Percentiles rank a stretch among this genome's conserved stretches.
phyloP scores from a whole-genome alignment of 2,888 invertebrate species.

The Apamea anceps region DNA sequence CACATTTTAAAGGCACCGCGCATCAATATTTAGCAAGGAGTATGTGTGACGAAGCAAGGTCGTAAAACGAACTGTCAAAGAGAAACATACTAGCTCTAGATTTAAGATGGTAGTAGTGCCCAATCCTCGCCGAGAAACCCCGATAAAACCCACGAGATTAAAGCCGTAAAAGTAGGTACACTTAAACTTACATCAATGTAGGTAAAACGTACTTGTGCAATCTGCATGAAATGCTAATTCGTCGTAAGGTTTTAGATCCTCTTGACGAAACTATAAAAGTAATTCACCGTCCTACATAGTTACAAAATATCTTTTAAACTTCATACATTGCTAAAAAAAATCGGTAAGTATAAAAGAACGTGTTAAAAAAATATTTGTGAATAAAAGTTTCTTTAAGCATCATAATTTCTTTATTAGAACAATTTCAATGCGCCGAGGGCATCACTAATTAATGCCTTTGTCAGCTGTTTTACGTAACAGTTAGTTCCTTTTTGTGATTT shows the following conservation, averaged over 20 bases:
- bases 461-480: constrained; percentile 24
- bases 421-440: not conserved
- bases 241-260: not conserved
- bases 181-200: constrained; percentile 26
- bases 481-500: constrained; percentile 24
- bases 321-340: not conserved
- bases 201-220: constrained; percentile 18
- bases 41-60: constrained; percentile 11
- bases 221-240: constrained; percentile 19
- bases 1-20: not conserved
- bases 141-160: constrained; percentile 47
- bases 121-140: constrained; percentile 10
- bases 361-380: not conserved
- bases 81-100: constrained; percentile 29
- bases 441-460: constrained; percentile 3
- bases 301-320: not conserved
- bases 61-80: constrained; percentile 44
- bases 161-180: constrained; percentile 34
- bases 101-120: constrained; percentile 18
- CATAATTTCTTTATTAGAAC: constrained; percentile 19
- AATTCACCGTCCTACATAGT: not conserved
- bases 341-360: not conserved
- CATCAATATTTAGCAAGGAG: constrained; percentile 29
- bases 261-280: not conserved
- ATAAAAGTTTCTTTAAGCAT: not conserved